These are phyloP conservation scores for Karalla daura DNA, from an alignment of 2,797 vertebrate genomes.

Conservation along the genomic window DNA sequence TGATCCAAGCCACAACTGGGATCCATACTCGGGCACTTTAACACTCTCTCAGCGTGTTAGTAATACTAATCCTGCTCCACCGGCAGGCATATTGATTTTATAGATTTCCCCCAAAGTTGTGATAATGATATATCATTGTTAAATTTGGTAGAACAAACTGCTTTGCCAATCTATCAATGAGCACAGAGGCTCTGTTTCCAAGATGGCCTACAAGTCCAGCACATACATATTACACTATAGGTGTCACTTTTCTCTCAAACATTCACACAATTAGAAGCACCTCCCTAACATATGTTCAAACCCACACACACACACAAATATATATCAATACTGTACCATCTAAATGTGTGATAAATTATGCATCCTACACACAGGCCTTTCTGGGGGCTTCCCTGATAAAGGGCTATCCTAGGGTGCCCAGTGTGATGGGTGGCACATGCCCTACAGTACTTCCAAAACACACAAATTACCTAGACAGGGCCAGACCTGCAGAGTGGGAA, in stretches of 20 bases:
- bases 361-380: slow-evolving; percentile 17
- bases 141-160: slow-evolving; percentile 99
- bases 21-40: slow-evolving; percentile 97
- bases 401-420: slow-evolving; percentile 22
- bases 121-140: slow-evolving; percentile 99
- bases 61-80: slow-evolving; percentile 99
- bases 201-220: slow-evolving; percentile 51
- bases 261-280: too few species aligned
- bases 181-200: slow-evolving; percentile 88
- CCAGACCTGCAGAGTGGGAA: slow-evolving; percentile 47
- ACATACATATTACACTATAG: slow-evolving; percentile 26
- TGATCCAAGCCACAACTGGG: slow-evolving; percentile 98
- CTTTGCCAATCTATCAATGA: slow-evolving; percentile 97
- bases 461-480: slow-evolving; percentile 61
- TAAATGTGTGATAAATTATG: slow-evolving; percentile 28
- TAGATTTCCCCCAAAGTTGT: slow-evolving; percentile 99
- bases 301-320: not conserved
- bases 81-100: slow-evolving; percentile 99
- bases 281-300: slow-evolving; percentile 9
- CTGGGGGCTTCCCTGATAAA: slow-evolving; percentile 36
- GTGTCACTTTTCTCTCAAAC: slow-evolving; percentile 9
- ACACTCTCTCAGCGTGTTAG: slow-evolving; percentile 96
- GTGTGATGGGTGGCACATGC: slow-evolving; percentile 53
- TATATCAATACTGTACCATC: slow-evolving; percentile 19
- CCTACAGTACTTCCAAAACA: slow-evolving; percentile 59